Base-by-base conservation (phyloP, 2,797 vertebrate genomes). In the Amblyopsis hoosieri region DNA sequence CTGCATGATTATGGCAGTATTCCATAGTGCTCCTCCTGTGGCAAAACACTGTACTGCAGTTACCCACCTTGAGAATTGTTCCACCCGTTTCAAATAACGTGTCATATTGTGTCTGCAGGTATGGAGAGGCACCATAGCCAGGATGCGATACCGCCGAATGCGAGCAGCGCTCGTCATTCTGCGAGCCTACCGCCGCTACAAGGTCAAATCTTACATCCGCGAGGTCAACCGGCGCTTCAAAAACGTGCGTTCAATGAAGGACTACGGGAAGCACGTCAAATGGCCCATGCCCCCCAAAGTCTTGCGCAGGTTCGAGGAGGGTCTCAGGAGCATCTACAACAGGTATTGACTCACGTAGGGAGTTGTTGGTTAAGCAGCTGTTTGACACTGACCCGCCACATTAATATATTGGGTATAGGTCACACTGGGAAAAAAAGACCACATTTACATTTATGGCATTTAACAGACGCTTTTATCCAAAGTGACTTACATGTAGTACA, bases 251-350 rank as follows among this genome's bases (percentile, higher is more conserved):
- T 83, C 69, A 23, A 95, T 96, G 93, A 94, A 93, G 79, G 96
- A 97, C 68, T 87, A 93, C 0, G 97, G 97, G 48, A 88, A 90
- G 62, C 88, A 92, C 0, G 85, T 99, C 64, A 94, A 93, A 71
- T 99, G 97, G 97, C 97, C 97, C 8, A 73, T 82, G 2, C 97
- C 97, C 0, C 97, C 97, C 0, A 96, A 94, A 80, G 95, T 98
- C 47, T 91, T 99, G 72, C 92, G 84, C 33, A 93, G 82, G 46
- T 97, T 99, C 5, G 92, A 99, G 63, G 96, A 98, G 76, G 86
- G 90, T 0, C 90, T 98, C 1, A 90, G 94, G 84, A 87, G 62
- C 56, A 95, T 98, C 78, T 95, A 95, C 76, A 94, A 84, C 81
- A 96, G 96, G 97, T 99, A 83, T 37, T 0, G 1, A 1, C 12